phyloP scores from a whole-genome alignment of 2,888 invertebrate genomes.

The Drosophila peninsularis region DNA sequence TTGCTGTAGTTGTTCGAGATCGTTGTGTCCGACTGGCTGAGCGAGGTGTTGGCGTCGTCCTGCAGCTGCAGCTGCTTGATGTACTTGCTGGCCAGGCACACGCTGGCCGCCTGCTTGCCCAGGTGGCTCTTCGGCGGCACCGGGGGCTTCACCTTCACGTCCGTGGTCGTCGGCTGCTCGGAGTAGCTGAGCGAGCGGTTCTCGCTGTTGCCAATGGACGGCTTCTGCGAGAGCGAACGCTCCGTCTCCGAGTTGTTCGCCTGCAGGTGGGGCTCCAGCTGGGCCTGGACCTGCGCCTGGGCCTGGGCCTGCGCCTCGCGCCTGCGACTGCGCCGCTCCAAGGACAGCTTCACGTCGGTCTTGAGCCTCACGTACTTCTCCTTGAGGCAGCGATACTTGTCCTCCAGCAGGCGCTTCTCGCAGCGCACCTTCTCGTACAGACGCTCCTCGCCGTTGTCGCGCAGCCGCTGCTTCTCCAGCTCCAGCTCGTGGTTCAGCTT shows the following conservation, averaged over 20 bases:
- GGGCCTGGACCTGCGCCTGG: constrained; percentile 23
- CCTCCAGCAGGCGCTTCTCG: constrained; percentile 89
- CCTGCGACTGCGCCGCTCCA: constrained; percentile 90
- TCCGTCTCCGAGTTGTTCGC: constrained; percentile 92
- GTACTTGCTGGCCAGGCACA: constrained; percentile 82
- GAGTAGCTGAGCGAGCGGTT: constrained; percentile 81
- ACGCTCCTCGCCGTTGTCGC: constrained; percentile 85
- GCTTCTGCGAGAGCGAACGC: constrained; percentile 90
- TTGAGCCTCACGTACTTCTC: constrained; percentile 93
- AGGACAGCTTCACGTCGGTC: constrained; percentile 91
- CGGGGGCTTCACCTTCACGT: constrained; percentile 69
- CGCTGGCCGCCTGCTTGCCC: constrained; percentile 75
- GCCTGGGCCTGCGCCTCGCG: constrained; percentile 86
- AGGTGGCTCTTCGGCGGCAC: constrained; percentile 82
- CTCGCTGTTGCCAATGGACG: constrained; percentile 85
- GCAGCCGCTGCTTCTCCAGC: constrained; percentile 84
- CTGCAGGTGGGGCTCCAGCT: constrained; percentile 84
- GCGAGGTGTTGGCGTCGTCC: constrained; percentile 83
- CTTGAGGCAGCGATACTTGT: constrained; percentile 92
- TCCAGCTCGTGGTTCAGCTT: constrained; percentile 87
- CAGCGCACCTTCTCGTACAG: constrained; percentile 88
- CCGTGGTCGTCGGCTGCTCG: constrained; percentile 60
- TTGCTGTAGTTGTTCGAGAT: constrained; percentile 84
- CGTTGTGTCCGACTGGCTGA: constrained; percentile 84
- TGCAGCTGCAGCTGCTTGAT: constrained; percentile 83